Conservation (phyloP, 2,888 invertebrate genomes). For the Noctua janthina region DNA sequence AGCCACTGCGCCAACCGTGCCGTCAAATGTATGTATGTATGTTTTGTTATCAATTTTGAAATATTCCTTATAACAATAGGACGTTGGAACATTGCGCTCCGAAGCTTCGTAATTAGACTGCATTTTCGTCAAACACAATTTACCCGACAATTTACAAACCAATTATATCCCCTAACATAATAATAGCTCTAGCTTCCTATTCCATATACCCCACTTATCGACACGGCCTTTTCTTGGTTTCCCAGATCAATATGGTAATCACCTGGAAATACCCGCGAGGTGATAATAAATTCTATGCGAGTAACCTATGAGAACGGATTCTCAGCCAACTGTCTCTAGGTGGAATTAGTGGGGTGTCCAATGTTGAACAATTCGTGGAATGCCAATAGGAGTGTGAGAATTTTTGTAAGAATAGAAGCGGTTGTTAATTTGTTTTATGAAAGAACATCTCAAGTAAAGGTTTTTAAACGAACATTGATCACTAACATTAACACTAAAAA, state of each 20-base stretch:
- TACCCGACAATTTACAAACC: background rate
- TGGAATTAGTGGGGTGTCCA: slow-evolving; percentile 49
- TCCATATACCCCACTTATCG: slow-evolving; percentile 8
- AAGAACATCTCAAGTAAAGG: too few species aligned
- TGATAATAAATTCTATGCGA: slow-evolving; percentile 59
- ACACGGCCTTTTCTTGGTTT: slow-evolving; percentile 35
- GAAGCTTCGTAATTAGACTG: background rate
- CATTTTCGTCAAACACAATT: background rate
- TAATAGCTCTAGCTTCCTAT: background rate
- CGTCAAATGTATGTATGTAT: too few species aligned
- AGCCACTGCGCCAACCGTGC: too few species aligned
- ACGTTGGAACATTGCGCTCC: background rate
- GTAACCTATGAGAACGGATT: slow-evolving; percentile 39
- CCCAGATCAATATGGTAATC: slow-evolving; percentile 60
- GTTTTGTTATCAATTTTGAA: too few species aligned
- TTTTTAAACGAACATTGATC: too few species aligned
- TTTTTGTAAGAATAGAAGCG: background rate
- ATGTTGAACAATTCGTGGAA: slow-evolving; percentile 25
- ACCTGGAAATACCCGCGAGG: slow-evolving; percentile 55
- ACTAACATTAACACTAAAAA: too few species aligned
- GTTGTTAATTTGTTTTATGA: background rate
- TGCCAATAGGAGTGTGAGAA: slow-evolving; percentile 28
- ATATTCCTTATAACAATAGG: background rate
- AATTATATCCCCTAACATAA: background rate
- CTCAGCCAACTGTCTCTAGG: slow-evolving; percentile 39